phyloP scores from a whole-genome alignment of 2,888 invertebrate species.

The Neoaliturus tenellus region DNA sequence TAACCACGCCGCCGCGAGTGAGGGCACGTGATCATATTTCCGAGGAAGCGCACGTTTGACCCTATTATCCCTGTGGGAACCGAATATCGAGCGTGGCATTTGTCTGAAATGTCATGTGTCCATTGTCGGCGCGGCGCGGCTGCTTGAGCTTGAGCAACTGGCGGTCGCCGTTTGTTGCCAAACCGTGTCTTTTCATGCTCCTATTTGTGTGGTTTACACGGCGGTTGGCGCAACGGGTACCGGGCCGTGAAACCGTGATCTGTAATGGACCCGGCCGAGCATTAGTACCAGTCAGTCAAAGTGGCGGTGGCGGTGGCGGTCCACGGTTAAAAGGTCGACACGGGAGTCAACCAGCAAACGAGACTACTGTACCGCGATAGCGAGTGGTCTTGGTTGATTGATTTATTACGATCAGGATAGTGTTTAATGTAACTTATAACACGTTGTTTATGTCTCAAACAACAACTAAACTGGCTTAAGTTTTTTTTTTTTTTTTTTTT shows the following conservation, averaged over 20 bases:
- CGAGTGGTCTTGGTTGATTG: no score
- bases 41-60: not conserved
- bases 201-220: conserved; percentile 10
- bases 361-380: no score
- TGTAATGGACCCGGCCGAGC: not conserved
- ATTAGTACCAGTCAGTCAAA: not conserved
- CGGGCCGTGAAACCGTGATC: not conserved
- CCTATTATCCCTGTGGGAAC: not conserved
- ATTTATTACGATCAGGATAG: no score
- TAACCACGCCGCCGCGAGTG: not conserved
- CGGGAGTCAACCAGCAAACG: no score
- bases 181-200: conserved; percentile 1
- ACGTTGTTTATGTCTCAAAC: no score
- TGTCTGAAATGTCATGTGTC: not conserved
- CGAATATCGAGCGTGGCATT: not conserved
- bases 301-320: not conserved
- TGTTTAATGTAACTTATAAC: no score
- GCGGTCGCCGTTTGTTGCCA: not conserved
- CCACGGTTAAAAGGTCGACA: no score
- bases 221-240: not conserved
- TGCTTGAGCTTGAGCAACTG: not conserved
- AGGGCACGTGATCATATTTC: not conserved
- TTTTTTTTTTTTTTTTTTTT: no score
- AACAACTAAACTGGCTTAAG: no score
- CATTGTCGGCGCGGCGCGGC: conserved; percentile 1